A percentile compares a stretch with the other conserved stretches of the same genome.
Conservation (phyloP, 2,888 invertebrate species). For the Rotaria macrura region DNA sequence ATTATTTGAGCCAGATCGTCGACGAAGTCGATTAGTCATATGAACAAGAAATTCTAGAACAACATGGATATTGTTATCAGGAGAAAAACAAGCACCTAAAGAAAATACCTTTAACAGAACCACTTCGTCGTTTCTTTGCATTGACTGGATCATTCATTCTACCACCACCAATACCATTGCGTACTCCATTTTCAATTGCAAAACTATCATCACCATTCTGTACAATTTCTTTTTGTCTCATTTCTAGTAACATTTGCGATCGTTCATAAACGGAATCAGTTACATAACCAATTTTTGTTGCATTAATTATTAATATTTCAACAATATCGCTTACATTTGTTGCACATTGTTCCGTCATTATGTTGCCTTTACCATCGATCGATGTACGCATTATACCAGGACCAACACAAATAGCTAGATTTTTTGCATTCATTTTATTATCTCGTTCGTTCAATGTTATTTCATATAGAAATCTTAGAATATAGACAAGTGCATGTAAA, state of each 20-base stretch:
- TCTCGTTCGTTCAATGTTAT: neutral
- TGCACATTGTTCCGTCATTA: slow-evolving; percentile 1
- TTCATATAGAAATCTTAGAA: slow-evolving; percentile 7
- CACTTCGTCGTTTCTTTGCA: slow-evolving; percentile 9
- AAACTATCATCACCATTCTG: slow-evolving; percentile 12
- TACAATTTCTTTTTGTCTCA: neutral
- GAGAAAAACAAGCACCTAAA: neutral
- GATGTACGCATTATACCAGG: neutral
- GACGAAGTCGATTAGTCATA: neutral
- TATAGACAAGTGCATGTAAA: slow-evolving; percentile 16
- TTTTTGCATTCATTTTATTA: slow-evolving; percentile 14
- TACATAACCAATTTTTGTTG: neutral
- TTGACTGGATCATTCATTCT: neutral
- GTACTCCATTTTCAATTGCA: neutral
- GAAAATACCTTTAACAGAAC: neutral
- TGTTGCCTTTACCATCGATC: neutral
- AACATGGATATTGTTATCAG: neutral
- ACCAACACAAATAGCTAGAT: slow-evolving; percentile 19
- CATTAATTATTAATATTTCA: neutral
- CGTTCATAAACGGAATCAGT: neutral
- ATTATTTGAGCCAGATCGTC: slow-evolving; percentile 7
- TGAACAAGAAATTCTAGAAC: neutral
- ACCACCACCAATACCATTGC: neutral
- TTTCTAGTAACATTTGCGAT: neutral
- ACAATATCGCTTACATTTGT: neutral